These are phyloP conservation scores for Esox niger DNA, from an alignment of 2,113 vertebrate genomes.

Conservation along the genomic window DNA sequence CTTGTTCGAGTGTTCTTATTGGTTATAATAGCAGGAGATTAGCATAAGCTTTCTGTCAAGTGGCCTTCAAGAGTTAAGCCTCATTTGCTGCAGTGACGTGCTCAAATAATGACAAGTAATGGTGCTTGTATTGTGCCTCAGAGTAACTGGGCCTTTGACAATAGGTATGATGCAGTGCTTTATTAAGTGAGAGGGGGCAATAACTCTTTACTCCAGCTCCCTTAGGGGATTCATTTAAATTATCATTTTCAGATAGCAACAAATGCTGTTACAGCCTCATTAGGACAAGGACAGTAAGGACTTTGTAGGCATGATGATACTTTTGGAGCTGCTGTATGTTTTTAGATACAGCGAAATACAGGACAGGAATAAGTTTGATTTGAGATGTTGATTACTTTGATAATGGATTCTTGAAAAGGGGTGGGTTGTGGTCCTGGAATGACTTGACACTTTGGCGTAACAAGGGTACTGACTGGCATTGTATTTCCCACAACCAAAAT, in stretches of 20 bases:
- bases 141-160: conserved; percentile 38
- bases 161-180: conserved; percentile 35
- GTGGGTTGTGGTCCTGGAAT: neutral
- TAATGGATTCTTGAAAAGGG: too few species aligned
- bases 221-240: conserved; percentile 4
- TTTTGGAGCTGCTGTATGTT: too few species aligned
- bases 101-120: conserved; percentile 39
- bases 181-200: neutral
- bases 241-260: conserved; percentile 24
- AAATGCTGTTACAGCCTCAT: conserved; percentile 5
- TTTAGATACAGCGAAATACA: neutral
- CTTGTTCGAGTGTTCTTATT: conserved; percentile 33
- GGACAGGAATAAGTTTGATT: neutral
- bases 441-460: neutral
- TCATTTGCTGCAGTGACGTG: conserved; percentile 52
- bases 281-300: neutral
- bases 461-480: neutral
- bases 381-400: too few species aligned
- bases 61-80: conserved; percentile 40
- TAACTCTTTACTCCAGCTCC: neutral
- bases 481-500: neutral
- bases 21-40: conserved; percentile 47
- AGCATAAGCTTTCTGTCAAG: conserved; percentile 30
- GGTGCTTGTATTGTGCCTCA: conserved; percentile 15
- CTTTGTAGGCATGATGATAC: neutral